Percentiles rank a stretch among this genome's conserved stretches.
phyloP scores from a whole-genome alignment of 2,113 vertebrate species.

The Dinomys branickii region DNA sequence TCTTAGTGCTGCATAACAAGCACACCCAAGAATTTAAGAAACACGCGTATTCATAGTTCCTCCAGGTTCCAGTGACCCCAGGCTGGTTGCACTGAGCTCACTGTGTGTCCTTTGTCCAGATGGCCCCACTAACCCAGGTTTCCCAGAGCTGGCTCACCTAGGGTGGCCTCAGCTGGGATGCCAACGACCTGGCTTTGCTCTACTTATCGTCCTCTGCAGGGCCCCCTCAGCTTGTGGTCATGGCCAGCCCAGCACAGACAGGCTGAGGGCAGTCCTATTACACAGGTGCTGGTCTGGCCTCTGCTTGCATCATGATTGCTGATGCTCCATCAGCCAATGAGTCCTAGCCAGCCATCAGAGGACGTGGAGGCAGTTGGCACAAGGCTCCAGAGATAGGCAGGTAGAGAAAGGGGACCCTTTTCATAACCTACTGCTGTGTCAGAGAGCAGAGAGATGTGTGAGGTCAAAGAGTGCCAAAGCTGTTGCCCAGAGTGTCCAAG shows the following conservation, averaged over 20 bases:
- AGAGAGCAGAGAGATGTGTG: background rate
- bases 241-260: background rate
- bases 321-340: background rate
- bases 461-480: background rate
- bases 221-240: background rate
- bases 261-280: background rate
- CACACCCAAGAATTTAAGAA: background rate
- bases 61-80: background rate
- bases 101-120: accelerated
- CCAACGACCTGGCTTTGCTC: background rate
- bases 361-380: background rate
- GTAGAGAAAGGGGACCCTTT: background rate
- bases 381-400: background rate
- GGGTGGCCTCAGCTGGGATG: background rate
- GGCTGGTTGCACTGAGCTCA: background rate
- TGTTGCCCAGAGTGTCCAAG: background rate
- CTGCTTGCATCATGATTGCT: background rate
- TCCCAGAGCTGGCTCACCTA: background rate
- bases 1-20: background rate
- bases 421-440: background rate
- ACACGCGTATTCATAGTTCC: background rate
- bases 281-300: background rate
- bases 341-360: background rate
- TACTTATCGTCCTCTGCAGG: background rate
- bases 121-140: too few species aligned